Evolutionary conservation across 2,888 invertebrate species (phyloP), one percentile per base, ranked within the genome.

Genomic region (Agriopis leucophaearia): DNA sequence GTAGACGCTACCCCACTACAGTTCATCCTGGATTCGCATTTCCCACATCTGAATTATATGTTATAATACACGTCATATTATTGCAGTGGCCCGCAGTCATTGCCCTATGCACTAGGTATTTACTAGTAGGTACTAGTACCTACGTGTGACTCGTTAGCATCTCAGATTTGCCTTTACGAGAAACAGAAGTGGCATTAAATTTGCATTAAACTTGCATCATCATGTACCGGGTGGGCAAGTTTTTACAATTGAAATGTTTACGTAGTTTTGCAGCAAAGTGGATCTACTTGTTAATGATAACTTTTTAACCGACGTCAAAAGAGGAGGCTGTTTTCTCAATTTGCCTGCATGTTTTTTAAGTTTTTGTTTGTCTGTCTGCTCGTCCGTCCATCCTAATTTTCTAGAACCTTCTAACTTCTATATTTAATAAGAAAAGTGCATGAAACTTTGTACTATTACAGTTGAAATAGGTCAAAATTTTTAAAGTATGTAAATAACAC

Each of bases 51-150:
- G 35, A 42, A 60, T 63, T 50, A 15, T 45, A 27, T 50, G 59
- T 59, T 54, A 54, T 63, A 61, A 64, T 40, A 35, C 44, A 10
- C 55, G 54, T 65, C 54, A 62, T 65, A 13, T 62, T 64, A 63
- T 15, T 44, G 50, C 50, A 50, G 42, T 13, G 44, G 44, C 45
- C 27, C 35, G 54, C 50, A 50, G 67, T 68, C 63, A 68, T 50
- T 64, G 66, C 61, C 59, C 59, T 55, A 48, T 42, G 55, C 57
- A 51, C 44, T 57, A 57, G 35, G n/a, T 44, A 44, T 13, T 6
- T 35, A 9, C 38, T 18, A 36, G 13, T 51, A 60, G 27, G 42
- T 42, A 42, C 45, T 50, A 13, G 18, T 44, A 27, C 36, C 8
- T 8, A 18, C 16, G 38, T 48, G 16, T n/a, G 18, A 12, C n/a